Base-by-base conservation (phyloP, 2,113 vertebrate species). In the Pterocles orientalis region DNA sequence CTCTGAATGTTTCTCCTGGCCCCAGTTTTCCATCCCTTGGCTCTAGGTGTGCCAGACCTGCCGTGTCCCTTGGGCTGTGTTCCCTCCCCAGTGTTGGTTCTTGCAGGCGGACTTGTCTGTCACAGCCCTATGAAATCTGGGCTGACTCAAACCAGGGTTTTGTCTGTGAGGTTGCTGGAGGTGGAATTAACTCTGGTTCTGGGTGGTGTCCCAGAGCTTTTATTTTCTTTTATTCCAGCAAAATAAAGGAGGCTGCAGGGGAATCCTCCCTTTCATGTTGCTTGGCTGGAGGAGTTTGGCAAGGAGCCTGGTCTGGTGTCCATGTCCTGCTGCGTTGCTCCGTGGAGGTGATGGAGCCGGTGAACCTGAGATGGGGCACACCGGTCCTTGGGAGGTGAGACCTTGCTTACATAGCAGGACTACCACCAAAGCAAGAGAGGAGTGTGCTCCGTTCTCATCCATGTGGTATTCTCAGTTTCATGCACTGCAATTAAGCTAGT, bases 381-480 rank as follows among this genome's bases (percentile, higher is more conserved):
- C 60, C 54, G 62, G 28, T 33, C 47, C 54, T 53, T 36, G 62
- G 58, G 5, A 90, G 79, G 76, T 86, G 86, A 88, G 81, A 47
- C 83, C 65, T 84, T 60, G 88, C 71, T 95, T 94, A 76, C 1
- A 0, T 76, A 58, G 81, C 78, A 91, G 91, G 50, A 50, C n/a
- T 94, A 4, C 73, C 91, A 91, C 77, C 53, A 70, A 31, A 57
- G 82, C 75, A n/a, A 60, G 88, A 96, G 88, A 72, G 81, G 81
- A 94, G 82, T 39, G 82, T 39, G 81, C 78, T 90, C 93, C 54
- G 0, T 88, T 97, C 91, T 97, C 96, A 97, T 91, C 82, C 4
- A 6, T 92, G 93, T 94, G 93, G 96, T 31, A 96, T 97, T 92
- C 94, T 65, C 91, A 88, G 91, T 94, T 96, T 95, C 91, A 41